These are phyloP conservation scores for Turritopsis rubra DNA, from an alignment of 30 jellyfish, hydroid and myxozoan species.

Conservation along the genomic window DNA sequence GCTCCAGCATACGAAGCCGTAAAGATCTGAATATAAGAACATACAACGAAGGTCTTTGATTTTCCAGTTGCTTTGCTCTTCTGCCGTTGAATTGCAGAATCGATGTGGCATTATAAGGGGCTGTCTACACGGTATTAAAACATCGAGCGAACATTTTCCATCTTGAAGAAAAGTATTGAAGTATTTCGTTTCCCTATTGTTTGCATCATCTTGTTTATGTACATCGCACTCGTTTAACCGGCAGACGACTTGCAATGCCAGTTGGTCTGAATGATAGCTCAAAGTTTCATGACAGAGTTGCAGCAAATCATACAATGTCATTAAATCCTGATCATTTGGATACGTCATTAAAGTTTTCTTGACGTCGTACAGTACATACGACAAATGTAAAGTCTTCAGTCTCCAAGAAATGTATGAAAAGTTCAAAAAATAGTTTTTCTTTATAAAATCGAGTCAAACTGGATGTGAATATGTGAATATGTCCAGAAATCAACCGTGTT, in stretches of 20 bases:
- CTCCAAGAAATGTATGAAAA: conserved; percentile 34
- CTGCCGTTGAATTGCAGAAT: neutral
- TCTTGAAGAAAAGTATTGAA: neutral
- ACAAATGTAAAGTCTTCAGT: conserved; percentile 42
- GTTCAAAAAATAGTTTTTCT: conserved; percentile 37
- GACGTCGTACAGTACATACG: conserved; percentile 42
- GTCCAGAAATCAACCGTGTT: neutral
- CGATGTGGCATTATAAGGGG: neutral
- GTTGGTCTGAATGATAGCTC: conserved; percentile 49
- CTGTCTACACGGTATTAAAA: neutral
- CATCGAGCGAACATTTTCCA: neutral
- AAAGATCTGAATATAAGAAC: neutral
- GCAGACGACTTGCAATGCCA: conserved; percentile 49
- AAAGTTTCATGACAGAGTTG: conserved; percentile 51
- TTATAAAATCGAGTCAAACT: conserved; percentile 21
- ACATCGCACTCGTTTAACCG: conserved; percentile 26
- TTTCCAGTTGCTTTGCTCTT: conserved; percentile 6
- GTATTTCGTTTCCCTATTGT: neutral
- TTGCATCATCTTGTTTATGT: neutral
- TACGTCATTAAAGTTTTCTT: conserved; percentile 22
- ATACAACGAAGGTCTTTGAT: neutral
- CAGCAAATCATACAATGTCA: conserved; percentile 40
- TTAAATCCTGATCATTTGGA: conserved; percentile 46
- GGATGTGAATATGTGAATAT: conserved; percentile 23
- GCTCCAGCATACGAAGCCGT: conserved; percentile 15